These are phyloP conservation scores for Calameuta pallipes DNA, from an alignment of 2,888 invertebrate genomes.

Conservation along the genomic window DNA sequence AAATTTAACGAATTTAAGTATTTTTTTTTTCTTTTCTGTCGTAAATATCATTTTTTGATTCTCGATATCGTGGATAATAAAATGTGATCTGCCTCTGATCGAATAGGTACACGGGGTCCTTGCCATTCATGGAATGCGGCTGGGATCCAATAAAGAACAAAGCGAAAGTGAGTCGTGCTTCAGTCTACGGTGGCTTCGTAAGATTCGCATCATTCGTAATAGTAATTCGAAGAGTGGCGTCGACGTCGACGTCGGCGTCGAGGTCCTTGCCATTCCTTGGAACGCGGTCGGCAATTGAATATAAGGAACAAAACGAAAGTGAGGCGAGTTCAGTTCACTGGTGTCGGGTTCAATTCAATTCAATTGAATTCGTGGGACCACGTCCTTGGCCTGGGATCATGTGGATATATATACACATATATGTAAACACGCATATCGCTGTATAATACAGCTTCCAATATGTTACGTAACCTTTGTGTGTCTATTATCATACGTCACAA, in stretches of 20 bases:
- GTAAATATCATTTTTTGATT: not conserved
- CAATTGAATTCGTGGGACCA: slow-evolving; percentile 43
- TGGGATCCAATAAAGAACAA: slow-evolving; percentile 31
- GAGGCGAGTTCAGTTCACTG: slow-evolving; percentile 19
- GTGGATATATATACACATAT: not conserved
- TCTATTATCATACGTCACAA: not conserved
- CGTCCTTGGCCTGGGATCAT: slow-evolving; percentile 42
- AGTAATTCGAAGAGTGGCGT: not conserved
- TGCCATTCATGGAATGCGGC: slow-evolving; percentile 29
- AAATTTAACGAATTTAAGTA: not conserved
- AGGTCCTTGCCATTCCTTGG: not conserved
- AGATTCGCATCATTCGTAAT: not conserved
- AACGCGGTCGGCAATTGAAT: not conserved
- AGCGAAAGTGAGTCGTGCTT: slow-evolving; percentile 33
- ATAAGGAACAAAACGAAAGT: slow-evolving; percentile 32
- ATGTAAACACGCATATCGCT: slow-evolving; percentile 5
- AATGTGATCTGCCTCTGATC: not conserved
- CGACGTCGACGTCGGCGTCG: not conserved
- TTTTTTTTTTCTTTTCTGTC: too few relatives aligned
- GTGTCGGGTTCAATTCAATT: slow-evolving; percentile 26
- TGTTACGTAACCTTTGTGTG: not conserved
- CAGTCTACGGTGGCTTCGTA: not conserved
- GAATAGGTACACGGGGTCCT: not conserved
- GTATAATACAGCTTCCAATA: slow-evolving; percentile 13
- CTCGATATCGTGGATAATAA: not conserved